Percentiles rank a stretch among this genome's conserved stretches.
Conservation (phyloP, 2,888 invertebrate genomes). For the Invenusta paracnida region DNA sequence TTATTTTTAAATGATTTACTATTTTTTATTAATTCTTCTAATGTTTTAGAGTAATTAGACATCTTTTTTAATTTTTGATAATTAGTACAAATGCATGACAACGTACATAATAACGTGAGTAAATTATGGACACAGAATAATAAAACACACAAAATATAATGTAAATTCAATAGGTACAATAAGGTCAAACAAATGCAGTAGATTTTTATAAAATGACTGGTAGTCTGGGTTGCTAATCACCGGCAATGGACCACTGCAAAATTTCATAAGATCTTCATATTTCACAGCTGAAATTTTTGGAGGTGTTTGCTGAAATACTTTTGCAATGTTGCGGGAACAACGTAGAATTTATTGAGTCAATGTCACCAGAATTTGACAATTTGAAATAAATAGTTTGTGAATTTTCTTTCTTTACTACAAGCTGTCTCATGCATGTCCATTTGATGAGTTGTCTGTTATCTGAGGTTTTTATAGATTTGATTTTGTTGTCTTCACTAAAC, state of each 20-base stretch:
- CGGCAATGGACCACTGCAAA: not conserved
- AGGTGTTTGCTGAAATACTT: not conserved
- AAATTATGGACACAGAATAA: not conserved
- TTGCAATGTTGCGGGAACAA: not conserved
- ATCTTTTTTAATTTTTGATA: no score
- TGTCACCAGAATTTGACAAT: conserved; percentile 25
- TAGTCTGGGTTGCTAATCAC: not conserved
- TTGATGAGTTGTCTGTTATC: conserved; percentile 18
- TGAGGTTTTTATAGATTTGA: conserved; percentile 22
- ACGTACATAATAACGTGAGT: not conserved
- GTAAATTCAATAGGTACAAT: not conserved
- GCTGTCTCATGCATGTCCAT: conserved; percentile 19
- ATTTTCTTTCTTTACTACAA: conserved; percentile 18
- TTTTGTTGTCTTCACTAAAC: conserved; percentile 15
- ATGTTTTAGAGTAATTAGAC: no score
- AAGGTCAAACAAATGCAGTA: not conserved
- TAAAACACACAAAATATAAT: no score
- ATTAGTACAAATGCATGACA: not conserved
- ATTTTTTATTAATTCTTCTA: no score
- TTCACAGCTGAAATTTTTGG: not conserved
- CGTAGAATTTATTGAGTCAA: conserved; percentile 18
- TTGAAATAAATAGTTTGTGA: conserved; percentile 26
- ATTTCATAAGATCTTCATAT: not conserved
- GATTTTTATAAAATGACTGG: not conserved
- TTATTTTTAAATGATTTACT: no score